Base-by-base conservation (phyloP, 2,888 invertebrate species). In the Amphipyra berbera region DNA sequence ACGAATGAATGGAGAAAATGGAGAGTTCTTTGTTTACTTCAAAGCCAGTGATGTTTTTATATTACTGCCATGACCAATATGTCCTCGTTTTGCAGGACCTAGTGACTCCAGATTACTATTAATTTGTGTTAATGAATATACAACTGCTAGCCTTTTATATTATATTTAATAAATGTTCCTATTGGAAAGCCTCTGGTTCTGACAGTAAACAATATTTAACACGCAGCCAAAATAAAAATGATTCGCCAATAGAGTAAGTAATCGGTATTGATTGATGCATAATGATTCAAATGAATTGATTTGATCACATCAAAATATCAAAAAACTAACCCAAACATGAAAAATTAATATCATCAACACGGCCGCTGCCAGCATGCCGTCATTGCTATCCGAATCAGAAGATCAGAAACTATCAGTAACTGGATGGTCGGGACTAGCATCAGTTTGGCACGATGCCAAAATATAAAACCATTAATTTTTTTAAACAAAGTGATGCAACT, bases 371-470 rank as follows among this genome's bases (percentile, higher is more conserved):
- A 63, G 55, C 37, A 50, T 52, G 55, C 52, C 60, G 64, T 66
- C 61, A 56, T 55, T 66, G 55, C 60, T 61, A 55, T 55, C 46
- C 61, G 58, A 61, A 76, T 73, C 52, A 73, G 74, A 80, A 46
- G 47, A 75, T 73, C 63, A 66, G 54, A 71, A 77, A 68, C 59
- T 77, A 70, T 70, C 77, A 57, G 60, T 68, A 68, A 65, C 63
- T 54, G 61, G 58, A 45, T 53, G 60, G 35, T 68, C 14, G 46
- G 54, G 44, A 66, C 46, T 57, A 59, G 63, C 56, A 64, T 71
- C 76, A 79, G 83, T 86, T 88, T 79, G 91, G 90, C 88, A 81
- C n/a, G 37, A 6, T 78, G 88, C 90, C 90, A 90, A 83, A 82
- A 81, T 83, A 83, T 83, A 76, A 82, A 77, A 77, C 65, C 69